A percentile compares a stretch with the other conserved stretches of the same genome.
These are phyloP conservation scores for Nomada fabriciana DNA, from an alignment of 2,888 invertebrate species.

Conservation along the genomic window DNA sequence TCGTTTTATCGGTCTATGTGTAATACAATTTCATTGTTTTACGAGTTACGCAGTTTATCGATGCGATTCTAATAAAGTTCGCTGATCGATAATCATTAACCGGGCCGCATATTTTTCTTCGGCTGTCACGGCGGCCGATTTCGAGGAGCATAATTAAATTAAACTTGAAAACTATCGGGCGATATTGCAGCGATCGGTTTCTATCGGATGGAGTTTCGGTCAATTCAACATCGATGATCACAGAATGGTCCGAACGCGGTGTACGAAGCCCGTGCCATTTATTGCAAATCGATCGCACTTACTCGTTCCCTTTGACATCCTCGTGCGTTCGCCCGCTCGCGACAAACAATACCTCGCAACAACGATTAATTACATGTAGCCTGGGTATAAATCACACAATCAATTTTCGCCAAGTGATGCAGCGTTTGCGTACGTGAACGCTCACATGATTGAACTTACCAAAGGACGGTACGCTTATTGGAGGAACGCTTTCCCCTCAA, in stretches of 20 bases:
- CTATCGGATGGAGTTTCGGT: constrained; percentile 68
- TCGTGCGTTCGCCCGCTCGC: constrained; percentile 57
- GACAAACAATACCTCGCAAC: constrained; percentile 77
- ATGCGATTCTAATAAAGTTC: neutral
- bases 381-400: constrained; percentile 76
- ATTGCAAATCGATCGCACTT: constrained; percentile 79
- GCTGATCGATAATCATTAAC: neutral
- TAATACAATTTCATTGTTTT: neutral
- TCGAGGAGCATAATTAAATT: constrained; percentile 4
- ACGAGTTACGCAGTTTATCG: neutral
- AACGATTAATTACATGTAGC: constrained; percentile 82
- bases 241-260: constrained; percentile 70
- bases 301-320: constrained; percentile 68
- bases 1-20: neutral
- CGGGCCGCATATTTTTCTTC: constrained; percentile 2
- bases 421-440: constrained; percentile 29
- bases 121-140: neutral
- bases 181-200: constrained; percentile 1
- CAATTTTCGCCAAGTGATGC: constrained; percentile 52
- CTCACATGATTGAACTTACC: constrained; percentile 41
- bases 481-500: neutral
- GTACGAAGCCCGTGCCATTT: constrained; percentile 73
- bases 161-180: neutral
- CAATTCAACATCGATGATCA: constrained; percentile 74
- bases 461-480: neutral